Percentiles rank a stretch among this genome's conserved stretches.
phyloP scores from a whole-genome alignment of 2,888 invertebrate genomes.

The Listrodromus nycthemerus region DNA sequence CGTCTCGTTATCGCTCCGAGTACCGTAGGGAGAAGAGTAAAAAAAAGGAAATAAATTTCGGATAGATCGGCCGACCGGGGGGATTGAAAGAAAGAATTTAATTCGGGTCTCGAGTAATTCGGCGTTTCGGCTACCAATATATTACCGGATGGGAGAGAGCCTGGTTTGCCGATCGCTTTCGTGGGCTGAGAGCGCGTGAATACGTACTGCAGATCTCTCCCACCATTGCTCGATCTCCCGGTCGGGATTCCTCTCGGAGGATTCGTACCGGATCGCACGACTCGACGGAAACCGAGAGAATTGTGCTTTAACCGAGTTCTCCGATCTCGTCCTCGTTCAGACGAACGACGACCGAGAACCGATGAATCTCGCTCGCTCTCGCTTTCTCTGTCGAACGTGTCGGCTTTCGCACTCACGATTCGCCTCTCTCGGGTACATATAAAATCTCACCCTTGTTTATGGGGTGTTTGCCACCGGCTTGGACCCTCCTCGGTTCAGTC shows the following conservation, averaged over 20 bases:
- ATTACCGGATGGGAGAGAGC: conserved; percentile 67
- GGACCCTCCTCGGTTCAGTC: conserved; percentile 50
- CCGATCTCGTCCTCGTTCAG: conserved; percentile 23
- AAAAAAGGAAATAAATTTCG: conserved; percentile 31
- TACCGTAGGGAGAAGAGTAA: not conserved
- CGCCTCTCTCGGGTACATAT: conserved; percentile 67
- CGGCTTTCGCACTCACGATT: conserved; percentile 4
- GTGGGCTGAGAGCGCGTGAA: conserved; percentile 2
- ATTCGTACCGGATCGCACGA: conserved; percentile 15
- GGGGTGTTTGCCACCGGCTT: conserved; percentile 74
- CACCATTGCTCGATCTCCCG: not conserved
- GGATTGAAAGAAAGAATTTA: conserved; percentile 72
- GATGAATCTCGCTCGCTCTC: conserved; percentile 35
- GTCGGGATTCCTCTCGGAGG: not conserved
- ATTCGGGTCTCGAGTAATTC: conserved; percentile 73
- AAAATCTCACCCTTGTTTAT: conserved; percentile 79
- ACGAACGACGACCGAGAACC: conserved; percentile 25
- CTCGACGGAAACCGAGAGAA: conserved; percentile 3
- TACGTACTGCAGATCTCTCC: conserved; percentile 11
- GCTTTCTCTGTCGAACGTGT: not conserved
- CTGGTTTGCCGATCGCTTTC: conserved; percentile 59
- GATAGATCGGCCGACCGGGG: conserved; percentile 11
- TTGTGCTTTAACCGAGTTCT: conserved; percentile 41
- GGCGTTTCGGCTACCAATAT: conserved; percentile 73
- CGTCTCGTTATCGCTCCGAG: conserved; percentile 48